phyloP scores from a whole-genome alignment of 2,113 vertebrate species.

The Elachura formosa region DNA sequence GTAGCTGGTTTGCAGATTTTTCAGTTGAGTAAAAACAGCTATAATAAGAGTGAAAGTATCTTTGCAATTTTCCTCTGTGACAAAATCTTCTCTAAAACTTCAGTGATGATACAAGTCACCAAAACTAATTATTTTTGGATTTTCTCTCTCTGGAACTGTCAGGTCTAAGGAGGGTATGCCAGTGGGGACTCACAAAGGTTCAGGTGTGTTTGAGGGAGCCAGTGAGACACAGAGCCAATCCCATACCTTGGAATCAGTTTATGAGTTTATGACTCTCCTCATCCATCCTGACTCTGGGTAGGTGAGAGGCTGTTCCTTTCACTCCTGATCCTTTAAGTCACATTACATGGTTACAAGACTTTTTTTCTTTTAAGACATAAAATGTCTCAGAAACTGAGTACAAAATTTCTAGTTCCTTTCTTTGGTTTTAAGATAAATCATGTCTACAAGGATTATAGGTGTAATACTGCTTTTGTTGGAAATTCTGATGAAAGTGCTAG shows the following conservation, averaged over 20 bases:
- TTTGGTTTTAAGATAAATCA: background rate
- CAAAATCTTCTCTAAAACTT: background rate
- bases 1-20: background rate
- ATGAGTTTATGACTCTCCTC: background rate
- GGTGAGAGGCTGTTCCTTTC: background rate
- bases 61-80: background rate
- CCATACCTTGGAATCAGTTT: too few species aligned
- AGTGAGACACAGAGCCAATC: background rate
- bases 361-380: background rate
- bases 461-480: constrained; percentile 65
- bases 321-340: background rate
- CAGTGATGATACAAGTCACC: background rate
- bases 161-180: background rate
- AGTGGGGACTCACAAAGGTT: fast-evolving
- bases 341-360: background rate
- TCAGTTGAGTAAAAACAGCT: background rate
- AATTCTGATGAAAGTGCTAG: constrained; percentile 75
- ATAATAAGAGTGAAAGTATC: background rate
- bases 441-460: background rate
- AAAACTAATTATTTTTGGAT: background rate
- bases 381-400: background rate
- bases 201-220: fast-evolving
- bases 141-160: background rate
- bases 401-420: background rate
- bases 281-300: fast-evolving